Conservation (phyloP, 2,113 vertebrate genomes). For the Osmerus eperlanus region DNA sequence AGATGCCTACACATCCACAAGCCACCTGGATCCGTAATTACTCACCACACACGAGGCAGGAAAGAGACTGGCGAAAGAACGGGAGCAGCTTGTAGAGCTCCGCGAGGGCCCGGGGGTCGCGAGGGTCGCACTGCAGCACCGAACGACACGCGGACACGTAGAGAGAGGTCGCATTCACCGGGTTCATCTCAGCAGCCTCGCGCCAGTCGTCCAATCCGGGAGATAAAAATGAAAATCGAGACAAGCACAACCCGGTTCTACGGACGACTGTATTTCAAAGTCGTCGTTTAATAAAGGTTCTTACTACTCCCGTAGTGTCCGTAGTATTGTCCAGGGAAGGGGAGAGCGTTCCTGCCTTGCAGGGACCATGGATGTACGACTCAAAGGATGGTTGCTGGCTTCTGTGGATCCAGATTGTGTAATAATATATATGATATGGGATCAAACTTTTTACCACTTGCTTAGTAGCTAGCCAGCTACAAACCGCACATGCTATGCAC, state of each 20-base stretch:
- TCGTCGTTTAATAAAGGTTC: neutral
- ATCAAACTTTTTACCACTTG: too few relatives aligned
- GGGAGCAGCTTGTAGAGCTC: conserved; percentile 95
- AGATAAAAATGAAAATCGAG: conserved; percentile 40
- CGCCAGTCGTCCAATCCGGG: conserved; percentile 67
- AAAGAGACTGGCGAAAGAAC: conserved; percentile 95
- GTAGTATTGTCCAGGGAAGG: conserved; percentile 40
- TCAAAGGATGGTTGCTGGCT: neutral
- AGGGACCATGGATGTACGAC: conserved; percentile 48
- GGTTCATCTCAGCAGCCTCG: conserved; percentile 94
- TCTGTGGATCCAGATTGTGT: neutral
- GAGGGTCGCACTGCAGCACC: conserved; percentile 96
- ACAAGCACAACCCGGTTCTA: conserved; percentile 24
- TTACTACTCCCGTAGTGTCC: conserved; percentile 3
- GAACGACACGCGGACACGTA: conserved; percentile 97
- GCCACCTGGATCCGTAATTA: neutral
- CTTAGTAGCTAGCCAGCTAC: conserved; percentile 6
- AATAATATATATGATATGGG: too few relatives aligned
- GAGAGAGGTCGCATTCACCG: conserved; percentile 96
- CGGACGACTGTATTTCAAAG: neutral
- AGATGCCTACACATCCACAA: too few relatives aligned
- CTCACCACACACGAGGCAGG: conserved; percentile 96
- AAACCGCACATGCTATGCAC: conserved; percentile 37
- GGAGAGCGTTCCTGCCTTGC: conserved; percentile 45
- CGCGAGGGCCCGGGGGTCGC: conserved; percentile 89